Evolutionary conservation across 2,113 vertebrate genomes (phyloP).

Genomic region (Sphyrna mokarran): DNA sequence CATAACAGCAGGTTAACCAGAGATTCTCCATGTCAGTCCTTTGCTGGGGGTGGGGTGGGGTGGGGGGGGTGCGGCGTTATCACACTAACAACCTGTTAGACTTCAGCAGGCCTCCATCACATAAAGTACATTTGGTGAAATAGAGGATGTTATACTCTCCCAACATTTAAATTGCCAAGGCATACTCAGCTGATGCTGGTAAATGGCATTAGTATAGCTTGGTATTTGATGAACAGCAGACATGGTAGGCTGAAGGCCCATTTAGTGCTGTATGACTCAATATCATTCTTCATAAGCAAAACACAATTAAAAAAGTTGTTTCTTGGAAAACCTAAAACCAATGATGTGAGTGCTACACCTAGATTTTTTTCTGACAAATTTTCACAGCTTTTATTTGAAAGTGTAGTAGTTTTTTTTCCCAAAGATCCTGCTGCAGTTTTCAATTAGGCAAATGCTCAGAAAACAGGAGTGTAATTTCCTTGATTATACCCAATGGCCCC

Average conservation of each 20-base stretch:
- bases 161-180: too few species aligned
- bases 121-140: neutral
- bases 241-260: too few species aligned
- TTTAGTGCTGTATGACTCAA: too few species aligned
- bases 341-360: neutral
- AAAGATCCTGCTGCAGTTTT: neutral
- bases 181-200: too few species aligned
- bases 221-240: too few species aligned
- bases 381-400: neutral
- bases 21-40: too few species aligned
- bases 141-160: neutral
- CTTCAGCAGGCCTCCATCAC: neutral
- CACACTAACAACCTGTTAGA: neutral
- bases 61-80: too few species aligned
- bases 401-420: neutral
- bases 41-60: too few species aligned
- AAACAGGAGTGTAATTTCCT: neutral
- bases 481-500: conserved; percentile 30
- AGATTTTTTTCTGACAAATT: neutral
- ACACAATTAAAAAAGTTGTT: neutral
- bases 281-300: neutral
- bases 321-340: neutral
- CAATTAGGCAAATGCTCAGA: neutral
- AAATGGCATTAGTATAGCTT: too few species aligned
- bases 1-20: too few species aligned